phyloP scores from a whole-genome alignment of 2,113 vertebrate species.

The Athene cunicularia region DNA sequence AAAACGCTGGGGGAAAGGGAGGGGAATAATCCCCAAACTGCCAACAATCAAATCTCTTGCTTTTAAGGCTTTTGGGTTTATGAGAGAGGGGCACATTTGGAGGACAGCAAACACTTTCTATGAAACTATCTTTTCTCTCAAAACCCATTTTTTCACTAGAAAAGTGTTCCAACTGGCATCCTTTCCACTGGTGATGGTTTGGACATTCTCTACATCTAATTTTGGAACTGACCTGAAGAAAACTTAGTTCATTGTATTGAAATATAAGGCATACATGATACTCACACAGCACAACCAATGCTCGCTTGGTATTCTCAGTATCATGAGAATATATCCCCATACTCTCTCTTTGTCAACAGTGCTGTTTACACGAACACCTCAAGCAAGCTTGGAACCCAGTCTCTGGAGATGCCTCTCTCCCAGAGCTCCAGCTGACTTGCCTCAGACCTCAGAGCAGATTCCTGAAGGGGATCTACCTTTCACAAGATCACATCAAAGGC shows the following conservation, averaged over 20 bases:
- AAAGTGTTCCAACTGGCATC: background rate
- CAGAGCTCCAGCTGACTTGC: background rate
- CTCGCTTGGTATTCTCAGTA: background rate
- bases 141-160: background rate
- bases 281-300: background rate
- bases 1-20: conserved; percentile 33
- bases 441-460: background rate
- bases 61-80: conserved; percentile 2
- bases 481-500: conserved; percentile 1
- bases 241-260: background rate
- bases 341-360: background rate
- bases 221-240: background rate
- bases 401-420: background rate
- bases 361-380: background rate
- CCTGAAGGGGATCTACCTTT: background rate
- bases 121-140: conserved; percentile 1
- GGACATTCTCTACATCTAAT: background rate
- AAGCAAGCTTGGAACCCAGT: background rate
- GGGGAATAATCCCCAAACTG: conserved; percentile 23
- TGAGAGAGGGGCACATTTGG: background rate
- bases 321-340: background rate
- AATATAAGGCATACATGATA: background rate
- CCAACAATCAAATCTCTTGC: background rate
- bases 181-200: background rate
- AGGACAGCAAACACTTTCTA: background rate